Percentiles rank a stretch among this genome's conserved stretches.
These are phyloP conservation scores for Actinernus sp. DNA, from an alignment of 92 coral and sea anemone genomes.

Conservation along the genomic window DNA sequence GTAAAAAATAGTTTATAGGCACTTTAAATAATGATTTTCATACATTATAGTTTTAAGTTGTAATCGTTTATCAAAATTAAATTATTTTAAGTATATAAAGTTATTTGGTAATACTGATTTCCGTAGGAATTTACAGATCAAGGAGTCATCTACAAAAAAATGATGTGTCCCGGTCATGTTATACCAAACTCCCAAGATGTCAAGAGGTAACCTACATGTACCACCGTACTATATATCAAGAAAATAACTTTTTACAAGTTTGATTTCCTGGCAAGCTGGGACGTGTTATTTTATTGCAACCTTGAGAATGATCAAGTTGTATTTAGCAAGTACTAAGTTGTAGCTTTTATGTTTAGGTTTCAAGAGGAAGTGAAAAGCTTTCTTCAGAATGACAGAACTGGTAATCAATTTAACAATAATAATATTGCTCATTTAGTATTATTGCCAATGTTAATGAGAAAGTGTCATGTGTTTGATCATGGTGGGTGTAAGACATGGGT, in stretches of 20 bases:
- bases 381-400: slow-evolving; percentile 48
- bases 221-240: neutral
- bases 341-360: slow-evolving; percentile 57
- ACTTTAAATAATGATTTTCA: no score
- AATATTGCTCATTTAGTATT: no score
- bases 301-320: no score
- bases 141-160: slow-evolving; percentile 66
- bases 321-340: no score
- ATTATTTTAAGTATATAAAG: neutral
- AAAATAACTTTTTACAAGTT: neutral
- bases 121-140: slow-evolving; percentile 57
- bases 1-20: no score
- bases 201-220: slow-evolving; percentile 42
- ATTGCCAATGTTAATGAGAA: no score
- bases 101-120: neutral
- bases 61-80: no score
- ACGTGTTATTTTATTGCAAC: no score
- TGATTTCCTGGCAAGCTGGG: neutral
- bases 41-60: no score
- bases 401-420: slow-evolving; percentile 10
- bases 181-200: slow-evolving; percentile 80
- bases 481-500: no score
- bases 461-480: no score
- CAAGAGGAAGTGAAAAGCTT: slow-evolving; percentile 68
- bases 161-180: slow-evolving; percentile 85